Evolutionary conservation across 2,113 vertebrate genomes (phyloP).

Genomic region (Tauraco erythrolophus): DNA sequence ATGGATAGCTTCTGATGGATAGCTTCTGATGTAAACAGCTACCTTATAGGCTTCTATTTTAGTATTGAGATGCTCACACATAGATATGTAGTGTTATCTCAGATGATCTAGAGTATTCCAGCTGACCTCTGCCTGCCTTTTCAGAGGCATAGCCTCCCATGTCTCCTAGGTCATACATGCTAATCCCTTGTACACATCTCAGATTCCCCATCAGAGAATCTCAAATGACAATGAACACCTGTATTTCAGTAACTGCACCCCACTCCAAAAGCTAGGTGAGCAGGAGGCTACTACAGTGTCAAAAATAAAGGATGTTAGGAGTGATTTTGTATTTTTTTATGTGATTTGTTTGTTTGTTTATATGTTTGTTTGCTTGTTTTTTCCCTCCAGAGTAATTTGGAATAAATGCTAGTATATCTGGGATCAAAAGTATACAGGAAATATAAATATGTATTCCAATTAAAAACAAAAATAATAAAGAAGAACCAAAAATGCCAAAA

Average conservation of each 20-base stretch:
- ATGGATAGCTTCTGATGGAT: not conserved
- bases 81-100: not conserved
- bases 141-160: not conserved
- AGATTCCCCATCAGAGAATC: not conserved
- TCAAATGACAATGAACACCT: not conserved
- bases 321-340: not conserved
- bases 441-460: not conserved
- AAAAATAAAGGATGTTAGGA: not conserved
- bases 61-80: not conserved
- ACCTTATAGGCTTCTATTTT: not conserved
- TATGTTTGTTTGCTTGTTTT: too few species aligned
- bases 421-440: not conserved
- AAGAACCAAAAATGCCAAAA: fast-evolving
- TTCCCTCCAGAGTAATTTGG: not conserved
- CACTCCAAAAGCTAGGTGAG: not conserved
- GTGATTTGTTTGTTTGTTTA: not conserved
- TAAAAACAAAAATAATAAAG: not conserved
- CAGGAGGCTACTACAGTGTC: not conserved
- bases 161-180: not conserved
- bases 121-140: fast-evolving
- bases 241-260: not conserved
- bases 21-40: not conserved
- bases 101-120: not conserved
- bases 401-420: not conserved
- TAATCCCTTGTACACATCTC: not conserved